Conservation (phyloP, 2,113 vertebrate genomes). For the Rhea pennata region DNA sequence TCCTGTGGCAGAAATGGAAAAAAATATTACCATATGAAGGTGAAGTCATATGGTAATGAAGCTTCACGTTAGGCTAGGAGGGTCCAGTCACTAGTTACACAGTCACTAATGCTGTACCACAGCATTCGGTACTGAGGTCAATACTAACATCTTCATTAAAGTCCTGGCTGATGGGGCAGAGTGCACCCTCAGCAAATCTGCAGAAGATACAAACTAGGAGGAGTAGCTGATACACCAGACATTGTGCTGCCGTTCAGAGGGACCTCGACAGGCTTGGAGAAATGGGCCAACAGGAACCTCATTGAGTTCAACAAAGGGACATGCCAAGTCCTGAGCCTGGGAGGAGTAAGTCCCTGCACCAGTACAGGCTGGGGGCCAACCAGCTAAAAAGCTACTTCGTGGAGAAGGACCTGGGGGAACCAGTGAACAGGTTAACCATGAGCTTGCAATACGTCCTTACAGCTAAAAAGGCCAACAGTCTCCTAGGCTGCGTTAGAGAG, state of each 20-base stretch:
- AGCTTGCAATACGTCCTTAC: background rate
- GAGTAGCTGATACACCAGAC: background rate
- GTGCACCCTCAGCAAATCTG: background rate
- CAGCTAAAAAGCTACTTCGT: background rate
- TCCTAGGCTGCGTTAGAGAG: background rate
- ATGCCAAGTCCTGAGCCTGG: background rate
- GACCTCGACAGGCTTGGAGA: background rate
- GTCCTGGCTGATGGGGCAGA: background rate
- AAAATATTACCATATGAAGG: background rate
- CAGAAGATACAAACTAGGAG: background rate
- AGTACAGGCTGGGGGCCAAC: background rate
- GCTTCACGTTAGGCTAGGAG: background rate
- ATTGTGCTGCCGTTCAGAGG: background rate
- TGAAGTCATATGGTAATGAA: background rate
- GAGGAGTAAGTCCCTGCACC: background rate
- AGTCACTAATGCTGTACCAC: background rate
- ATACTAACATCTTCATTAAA: background rate
- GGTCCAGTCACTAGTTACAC: background rate
- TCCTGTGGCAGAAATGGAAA: background rate
- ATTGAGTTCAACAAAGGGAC: background rate
- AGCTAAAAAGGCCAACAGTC: background rate
- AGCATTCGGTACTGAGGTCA: rapidly evolving
- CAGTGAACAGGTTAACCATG: background rate
- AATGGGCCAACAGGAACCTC: background rate
- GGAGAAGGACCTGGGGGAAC: background rate